Percentiles rank a stretch among this genome's conserved stretches.
These are phyloP conservation scores for Dipodomys ordii DNA, from an alignment of 2,113 vertebrate genomes.

Conservation along the genomic window DNA sequence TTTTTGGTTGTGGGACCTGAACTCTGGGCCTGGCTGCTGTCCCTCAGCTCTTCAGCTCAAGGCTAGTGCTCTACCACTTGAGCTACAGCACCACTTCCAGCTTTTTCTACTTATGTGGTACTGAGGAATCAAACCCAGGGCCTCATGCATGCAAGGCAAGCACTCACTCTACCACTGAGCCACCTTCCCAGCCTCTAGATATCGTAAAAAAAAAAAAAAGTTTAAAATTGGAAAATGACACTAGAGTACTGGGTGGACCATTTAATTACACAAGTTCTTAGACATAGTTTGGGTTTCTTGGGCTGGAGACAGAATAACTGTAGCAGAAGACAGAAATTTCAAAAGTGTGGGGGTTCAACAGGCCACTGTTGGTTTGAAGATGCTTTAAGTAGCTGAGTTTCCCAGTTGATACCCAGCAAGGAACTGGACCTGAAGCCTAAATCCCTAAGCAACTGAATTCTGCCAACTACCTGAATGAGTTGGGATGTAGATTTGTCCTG, in stretches of 20 bases:
- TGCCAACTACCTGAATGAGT: not conserved
- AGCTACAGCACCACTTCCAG: no score
- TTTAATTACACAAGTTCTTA: not conserved
- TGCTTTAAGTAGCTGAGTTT: not conserved
- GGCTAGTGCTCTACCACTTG: no score
- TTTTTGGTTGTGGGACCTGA: no score
- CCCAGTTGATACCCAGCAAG: not conserved
- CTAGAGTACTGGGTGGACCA: not conserved
- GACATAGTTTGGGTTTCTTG: not conserved
- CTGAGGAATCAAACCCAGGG: no score
- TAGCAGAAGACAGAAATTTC: not conserved
- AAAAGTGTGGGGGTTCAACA: not conserved
- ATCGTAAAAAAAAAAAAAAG: no score
- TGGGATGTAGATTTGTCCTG: not conserved
- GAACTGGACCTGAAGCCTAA: not conserved
- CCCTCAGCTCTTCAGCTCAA: no score
- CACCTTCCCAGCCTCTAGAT: no score
- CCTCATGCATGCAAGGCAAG: no score
- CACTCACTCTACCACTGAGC: no score
- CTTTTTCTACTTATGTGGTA: no score
- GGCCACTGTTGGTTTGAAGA: not conserved
- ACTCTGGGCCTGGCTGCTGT: no score
- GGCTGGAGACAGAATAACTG: not conserved
- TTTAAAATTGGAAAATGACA: not conserved
- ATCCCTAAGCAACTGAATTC: not conserved